Conservation (phyloP, 2,797 vertebrate genomes). For the Melopsittacus undulatus region DNA sequence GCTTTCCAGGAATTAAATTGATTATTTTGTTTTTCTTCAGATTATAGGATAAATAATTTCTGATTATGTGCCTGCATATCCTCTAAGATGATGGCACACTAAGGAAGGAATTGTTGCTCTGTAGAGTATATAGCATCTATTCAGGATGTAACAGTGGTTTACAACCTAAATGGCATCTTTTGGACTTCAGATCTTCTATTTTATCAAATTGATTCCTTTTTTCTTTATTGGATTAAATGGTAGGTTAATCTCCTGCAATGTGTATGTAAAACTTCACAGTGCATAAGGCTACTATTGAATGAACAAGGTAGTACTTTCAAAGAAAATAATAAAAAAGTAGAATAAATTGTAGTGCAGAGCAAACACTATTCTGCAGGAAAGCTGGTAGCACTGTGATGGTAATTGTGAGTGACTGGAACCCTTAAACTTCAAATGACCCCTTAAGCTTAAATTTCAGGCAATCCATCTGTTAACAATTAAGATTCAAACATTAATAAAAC, state of each 20-base stretch:
- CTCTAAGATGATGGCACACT: not conserved
- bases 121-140: not conserved
- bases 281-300: accelerated
- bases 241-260: not conserved
- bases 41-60: not conserved
- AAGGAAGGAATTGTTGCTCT: not conserved
- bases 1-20: not conserved
- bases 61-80: not conserved
- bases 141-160: not conserved
- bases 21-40: not conserved
- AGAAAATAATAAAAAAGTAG: not conserved
- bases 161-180: not conserved
- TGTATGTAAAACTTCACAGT: not conserved
- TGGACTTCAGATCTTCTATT: not conserved
- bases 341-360: not conserved
- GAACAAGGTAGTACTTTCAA: not conserved
- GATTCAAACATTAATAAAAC: not conserved
- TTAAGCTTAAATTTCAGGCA: not conserved
- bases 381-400: not conserved
- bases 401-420: not conserved
- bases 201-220: not conserved
- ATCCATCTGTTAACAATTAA: not conserved
- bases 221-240: not conserved
- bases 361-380: not conserved
- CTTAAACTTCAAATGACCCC: not conserved